These are phyloP conservation scores for Bembecia ichneumoniformis DNA, from an alignment of 2,888 invertebrate genomes.

Conservation along the genomic window DNA sequence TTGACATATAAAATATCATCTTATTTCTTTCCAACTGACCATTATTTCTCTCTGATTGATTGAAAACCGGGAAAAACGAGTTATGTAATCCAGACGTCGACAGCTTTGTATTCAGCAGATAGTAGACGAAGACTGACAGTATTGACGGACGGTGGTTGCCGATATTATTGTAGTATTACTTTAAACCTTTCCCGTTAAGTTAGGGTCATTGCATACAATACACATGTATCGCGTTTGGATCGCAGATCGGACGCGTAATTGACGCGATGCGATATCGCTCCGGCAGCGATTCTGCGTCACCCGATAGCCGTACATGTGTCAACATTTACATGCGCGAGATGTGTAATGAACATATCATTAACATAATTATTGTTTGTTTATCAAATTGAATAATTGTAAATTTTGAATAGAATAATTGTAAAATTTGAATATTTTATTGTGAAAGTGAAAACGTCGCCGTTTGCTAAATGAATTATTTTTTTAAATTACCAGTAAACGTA, in stretches of 20 bases:
- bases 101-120: not conserved
- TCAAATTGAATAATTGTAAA: conserved; percentile 11
- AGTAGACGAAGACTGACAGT: not conserved
- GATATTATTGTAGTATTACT: not conserved
- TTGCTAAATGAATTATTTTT: too few relatives aligned
- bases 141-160: not conserved
- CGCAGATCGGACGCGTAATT: conserved; percentile 60
- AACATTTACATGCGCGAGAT: conserved; percentile 48
- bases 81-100: not conserved
- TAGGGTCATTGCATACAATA: conserved; percentile 55
- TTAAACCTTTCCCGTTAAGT: conserved; percentile 13
- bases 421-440: too few relatives aligned
- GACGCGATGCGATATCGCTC: conserved; percentile 66
- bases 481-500: too few relatives aligned
- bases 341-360: conserved; percentile 51
- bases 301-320: conserved; percentile 57
- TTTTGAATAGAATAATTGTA: too few relatives aligned
- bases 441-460: too few relatives aligned
- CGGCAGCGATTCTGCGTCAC: conserved; percentile 55
- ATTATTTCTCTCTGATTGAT: not conserved
- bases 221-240: conserved; percentile 58
- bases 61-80: not conserved
- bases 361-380: conserved; percentile 31
- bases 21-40: not conserved
- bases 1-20: not conserved